phyloP scores from a whole-genome alignment of 2,888 invertebrate genomes.

The Eretmocerus hayati region DNA sequence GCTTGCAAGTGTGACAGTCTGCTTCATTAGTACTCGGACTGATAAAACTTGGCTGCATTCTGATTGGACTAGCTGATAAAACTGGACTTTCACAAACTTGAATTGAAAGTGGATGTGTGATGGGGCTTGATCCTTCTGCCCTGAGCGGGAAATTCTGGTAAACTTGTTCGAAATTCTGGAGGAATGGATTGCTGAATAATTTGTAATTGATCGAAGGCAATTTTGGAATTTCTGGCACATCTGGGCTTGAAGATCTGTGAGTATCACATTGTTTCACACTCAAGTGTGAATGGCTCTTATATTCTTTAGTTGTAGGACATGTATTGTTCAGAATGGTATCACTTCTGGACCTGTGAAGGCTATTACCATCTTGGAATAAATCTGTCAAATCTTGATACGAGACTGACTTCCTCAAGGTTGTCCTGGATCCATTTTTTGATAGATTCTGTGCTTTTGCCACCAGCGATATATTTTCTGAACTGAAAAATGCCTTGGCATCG shows the following conservation, averaged over 20 bases:
- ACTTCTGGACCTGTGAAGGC: conserved; percentile 35
- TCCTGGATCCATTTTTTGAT: conserved; percentile 11
- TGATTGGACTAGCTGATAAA: conserved; percentile 15
- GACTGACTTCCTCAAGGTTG: conserved; percentile 34
- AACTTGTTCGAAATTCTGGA: conserved; percentile 32
- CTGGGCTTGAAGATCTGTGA: conserved; percentile 21
- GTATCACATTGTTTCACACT: conserved; percentile 30
- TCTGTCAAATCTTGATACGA: conserved; percentile 39
- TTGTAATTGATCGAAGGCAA: conserved; percentile 36
- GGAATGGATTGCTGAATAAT: conserved; percentile 37
- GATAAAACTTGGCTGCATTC: conserved; percentile 15
- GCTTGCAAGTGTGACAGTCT: conserved; percentile 12
- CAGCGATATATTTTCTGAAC: conserved; percentile 33
- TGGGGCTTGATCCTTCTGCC: conserved; percentile 22
- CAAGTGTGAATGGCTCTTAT: conserved; percentile 42
- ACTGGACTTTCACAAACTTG: conserved; percentile 30
- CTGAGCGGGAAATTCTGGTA: conserved; percentile 25
- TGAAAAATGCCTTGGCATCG: conserved; percentile 30
- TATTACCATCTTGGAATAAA: conserved; percentile 28
- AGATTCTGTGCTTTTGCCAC: conserved; percentile 11
- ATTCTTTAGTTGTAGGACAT: conserved; percentile 31
- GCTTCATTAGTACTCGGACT: conserved; percentile 5
- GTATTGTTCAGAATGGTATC: conserved; percentile 33
- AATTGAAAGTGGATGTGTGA: conserved; percentile 31
- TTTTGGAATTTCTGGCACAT: conserved; percentile 36